Conservation (phyloP, 92 coral and sea anemone genomes). For the Metridium senile region DNA sequence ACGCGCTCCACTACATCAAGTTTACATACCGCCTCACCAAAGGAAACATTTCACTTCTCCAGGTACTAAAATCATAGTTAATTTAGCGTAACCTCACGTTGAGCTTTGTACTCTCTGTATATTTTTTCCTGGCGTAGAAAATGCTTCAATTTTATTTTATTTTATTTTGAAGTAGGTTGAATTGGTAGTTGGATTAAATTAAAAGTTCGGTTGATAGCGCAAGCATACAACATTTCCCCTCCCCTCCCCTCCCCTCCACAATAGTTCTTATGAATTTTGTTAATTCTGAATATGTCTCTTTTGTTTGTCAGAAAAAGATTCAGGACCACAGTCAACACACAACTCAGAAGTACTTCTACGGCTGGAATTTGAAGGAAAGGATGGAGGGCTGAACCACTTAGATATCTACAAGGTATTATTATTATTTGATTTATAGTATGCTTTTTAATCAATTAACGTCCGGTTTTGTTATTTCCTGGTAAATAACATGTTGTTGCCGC, state of each 20-base stretch:
- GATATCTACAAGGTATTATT: slow-evolving; percentile 59
- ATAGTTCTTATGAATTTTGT: background rate
- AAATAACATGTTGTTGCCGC: too few relatives aligned
- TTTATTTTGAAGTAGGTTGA: background rate
- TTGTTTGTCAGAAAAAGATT: background rate
- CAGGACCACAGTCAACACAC: slow-evolving; percentile 1
- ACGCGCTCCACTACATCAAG: slow-evolving; percentile 59
- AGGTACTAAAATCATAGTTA: background rate
- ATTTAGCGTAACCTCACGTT: background rate
- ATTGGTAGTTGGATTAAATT: too few relatives aligned
- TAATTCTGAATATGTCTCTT: background rate
- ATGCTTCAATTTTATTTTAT: too few relatives aligned
- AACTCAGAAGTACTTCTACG: slow-evolving; percentile 27
- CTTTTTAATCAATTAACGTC: too few relatives aligned
- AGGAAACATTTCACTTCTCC: slow-evolving; percentile 20
- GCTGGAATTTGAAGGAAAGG: slow-evolving; percentile 68
- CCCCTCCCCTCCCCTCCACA: background rate
- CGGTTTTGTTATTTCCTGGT: too few relatives aligned
- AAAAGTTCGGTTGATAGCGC: background rate
- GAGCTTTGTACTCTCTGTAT: background rate
- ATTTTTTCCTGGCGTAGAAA: too few relatives aligned
- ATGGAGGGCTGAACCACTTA: slow-evolving; percentile 60
- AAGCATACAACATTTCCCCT: background rate
- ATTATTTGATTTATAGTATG: background rate
- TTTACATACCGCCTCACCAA: slow-evolving; percentile 84